Conservation (phyloP, 2,797 vertebrate species). For the Anguilla pacifica region DNA sequence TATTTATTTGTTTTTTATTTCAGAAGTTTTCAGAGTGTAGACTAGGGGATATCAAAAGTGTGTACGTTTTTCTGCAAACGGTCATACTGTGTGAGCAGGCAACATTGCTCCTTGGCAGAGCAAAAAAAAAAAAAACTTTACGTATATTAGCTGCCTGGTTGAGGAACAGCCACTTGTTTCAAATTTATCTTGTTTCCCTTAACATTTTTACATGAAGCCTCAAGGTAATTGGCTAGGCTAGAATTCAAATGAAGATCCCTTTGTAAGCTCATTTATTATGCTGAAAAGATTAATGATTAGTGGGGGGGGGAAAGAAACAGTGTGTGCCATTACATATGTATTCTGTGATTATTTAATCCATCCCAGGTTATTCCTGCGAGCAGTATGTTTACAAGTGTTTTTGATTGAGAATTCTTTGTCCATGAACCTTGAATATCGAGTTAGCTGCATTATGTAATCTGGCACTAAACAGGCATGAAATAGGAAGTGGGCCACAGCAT, state of each 20-base stretch:
- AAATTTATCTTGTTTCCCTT: background rate
- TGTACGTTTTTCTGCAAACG: too few species aligned
- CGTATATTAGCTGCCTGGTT: background rate
- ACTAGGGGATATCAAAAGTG: too few species aligned
- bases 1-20: too few species aligned
- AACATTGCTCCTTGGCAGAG: background rate
- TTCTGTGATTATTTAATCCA: background rate
- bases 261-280: background rate
- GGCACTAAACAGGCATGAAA: constrained; percentile 56
- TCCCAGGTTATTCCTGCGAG: background rate
- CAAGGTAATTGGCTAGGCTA: background rate
- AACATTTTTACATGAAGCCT: background rate
- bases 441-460: constrained; percentile 49
- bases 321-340: background rate
- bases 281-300: background rate
- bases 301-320: background rate
- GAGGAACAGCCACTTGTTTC: background rate
- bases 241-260: background rate
- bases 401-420: constrained; percentile 36
- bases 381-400: constrained; percentile 1
- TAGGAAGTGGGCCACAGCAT: constrained; percentile 60
- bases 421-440: constrained; percentile 51
- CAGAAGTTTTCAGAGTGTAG: too few species aligned
- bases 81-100: too few species aligned
- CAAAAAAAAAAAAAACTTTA: background rate